Evolutionary conservation across 2,888 invertebrate genomes (phyloP), one percentile per base, ranked within the genome.

Genomic region (Erpobdella octoculata): DNA sequence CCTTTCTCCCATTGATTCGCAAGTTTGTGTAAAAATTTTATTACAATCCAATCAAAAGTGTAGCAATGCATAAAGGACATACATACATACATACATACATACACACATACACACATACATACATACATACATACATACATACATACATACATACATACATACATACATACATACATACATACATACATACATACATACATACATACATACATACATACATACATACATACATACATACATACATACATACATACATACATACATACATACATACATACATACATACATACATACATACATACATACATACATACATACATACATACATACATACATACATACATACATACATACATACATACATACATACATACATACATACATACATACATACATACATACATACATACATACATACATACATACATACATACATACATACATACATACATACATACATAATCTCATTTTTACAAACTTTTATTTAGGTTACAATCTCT

Each of bases 141-240:
- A 71, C 66, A 71, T 59, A 72, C 46, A 72, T 38, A 64, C 48
- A 72, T 41, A 48, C 48, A 72, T 37, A 71, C 58, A 72, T 61
- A 72, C 48, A 71, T 38, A 64, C 59, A 71, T 37, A 72, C 48
- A 71, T 72, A 64, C 37, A 72, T 62, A 72, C 48, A 72, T 62
- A 71, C 37, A 72, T 72, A 64, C 53, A 71, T 72, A 64, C 53
- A 71, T 61, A 72, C 64, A 72, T 72, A 72, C 38, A 71, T 61
- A 72, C 46, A 72, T 65, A 66, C 58, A 65, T 62, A 65, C 53
- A 64, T 61, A 71, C 46, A 71, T 33, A 71, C 69, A 72, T 72
- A 72, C 69, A 72, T 64, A 71, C 53, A 48, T 35, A 71, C 38
- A 72, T 46, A 71, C 66, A 71, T 72, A 58, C 61, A 69, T 72